These are phyloP conservation scores for Synodontis membranacea DNA, from an alignment of 2,113 vertebrate species.

Conservation along the genomic window DNA sequence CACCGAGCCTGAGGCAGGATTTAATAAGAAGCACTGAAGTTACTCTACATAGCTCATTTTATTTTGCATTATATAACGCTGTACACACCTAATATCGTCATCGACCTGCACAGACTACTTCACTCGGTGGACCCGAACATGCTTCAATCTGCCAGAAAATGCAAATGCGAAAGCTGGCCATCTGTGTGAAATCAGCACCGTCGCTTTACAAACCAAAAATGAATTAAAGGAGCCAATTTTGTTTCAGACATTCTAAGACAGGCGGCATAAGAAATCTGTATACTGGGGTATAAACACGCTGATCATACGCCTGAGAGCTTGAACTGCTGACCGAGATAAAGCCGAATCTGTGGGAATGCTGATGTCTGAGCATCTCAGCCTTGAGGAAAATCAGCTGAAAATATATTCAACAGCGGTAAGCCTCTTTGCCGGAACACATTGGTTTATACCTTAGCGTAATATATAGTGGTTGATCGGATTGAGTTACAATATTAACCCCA, in stretches of 20 bases:
- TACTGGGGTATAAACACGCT: not conserved
- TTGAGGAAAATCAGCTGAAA: conserved; percentile 41
- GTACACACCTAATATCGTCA: conserved; percentile 22
- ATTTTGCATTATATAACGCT: conserved; percentile 17
- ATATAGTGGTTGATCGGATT: conserved; percentile 21
- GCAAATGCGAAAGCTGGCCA: conserved; percentile 30
- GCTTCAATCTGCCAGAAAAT: conserved; percentile 20
- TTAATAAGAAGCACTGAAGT: not conserved
- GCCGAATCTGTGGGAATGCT: conserved; percentile 23
- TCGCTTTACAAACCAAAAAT: not conserved
- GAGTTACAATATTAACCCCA: conserved; percentile 21
- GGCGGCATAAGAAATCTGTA: conserved; percentile 3
- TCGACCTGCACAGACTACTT: conserved; percentile 4
- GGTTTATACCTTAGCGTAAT: conserved; percentile 10
- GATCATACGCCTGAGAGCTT: conserved; percentile 12
- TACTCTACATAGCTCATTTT: conserved; percentile 13
- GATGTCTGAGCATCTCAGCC: conserved; percentile 26
- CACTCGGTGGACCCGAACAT: not conserved
- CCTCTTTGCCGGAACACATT: conserved; percentile 35
- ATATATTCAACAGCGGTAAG: conserved; percentile 45
- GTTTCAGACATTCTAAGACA: not conserved
- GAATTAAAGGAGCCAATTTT: conserved; percentile 1
- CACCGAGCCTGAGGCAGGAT: not conserved
- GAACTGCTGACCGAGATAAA: conserved; percentile 21
- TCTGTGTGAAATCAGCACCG: conserved; percentile 12